Evolutionary conservation across 2,888 invertebrate species (phyloP).

Genomic region (Xanthorhoe designata): DNA sequence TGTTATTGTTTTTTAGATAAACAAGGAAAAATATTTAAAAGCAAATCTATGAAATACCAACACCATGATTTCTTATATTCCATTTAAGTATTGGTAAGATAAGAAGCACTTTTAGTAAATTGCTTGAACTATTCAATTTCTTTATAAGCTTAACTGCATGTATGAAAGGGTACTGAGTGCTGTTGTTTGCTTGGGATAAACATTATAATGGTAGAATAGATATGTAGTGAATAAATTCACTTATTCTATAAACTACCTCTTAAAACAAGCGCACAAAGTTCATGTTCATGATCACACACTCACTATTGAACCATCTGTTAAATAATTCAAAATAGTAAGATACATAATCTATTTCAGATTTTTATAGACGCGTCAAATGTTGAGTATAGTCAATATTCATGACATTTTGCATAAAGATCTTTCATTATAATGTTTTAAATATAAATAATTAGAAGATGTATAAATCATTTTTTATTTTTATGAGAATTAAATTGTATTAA

Average conservation of each 20-base stretch:
- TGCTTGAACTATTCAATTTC: neutral
- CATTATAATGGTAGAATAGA: conserved; percentile 38
- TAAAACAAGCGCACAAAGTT: conserved; percentile 49
- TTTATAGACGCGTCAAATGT: neutral
- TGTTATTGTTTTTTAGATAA: neutral
- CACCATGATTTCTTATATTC: neutral
- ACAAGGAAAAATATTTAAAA: neutral
- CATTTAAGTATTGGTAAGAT: neutral
- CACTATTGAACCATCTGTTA: neutral
- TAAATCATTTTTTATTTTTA: conserved; percentile 74
- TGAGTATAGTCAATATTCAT: conserved; percentile 33
- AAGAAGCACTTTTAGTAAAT: neutral
- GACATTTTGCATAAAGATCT: conserved; percentile 42
- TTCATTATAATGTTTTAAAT: conserved; percentile 33
- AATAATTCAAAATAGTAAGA: neutral
- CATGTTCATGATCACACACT: conserved; percentile 18
- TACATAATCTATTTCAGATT: neutral
- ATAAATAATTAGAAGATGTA: conserved; percentile 61
- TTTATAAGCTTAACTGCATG: neutral
- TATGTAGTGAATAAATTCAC: conserved; percentile 41
- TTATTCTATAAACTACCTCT: conserved; percentile 30
- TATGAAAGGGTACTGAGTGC: conserved; percentile 15
- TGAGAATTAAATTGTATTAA: conserved; percentile 65
- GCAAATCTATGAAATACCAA: neutral
- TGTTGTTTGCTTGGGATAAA: conserved; percentile 11